phyloP scores from a whole-genome alignment of 2,888 invertebrate genomes.

The Leptinotarsa juncta region DNA sequence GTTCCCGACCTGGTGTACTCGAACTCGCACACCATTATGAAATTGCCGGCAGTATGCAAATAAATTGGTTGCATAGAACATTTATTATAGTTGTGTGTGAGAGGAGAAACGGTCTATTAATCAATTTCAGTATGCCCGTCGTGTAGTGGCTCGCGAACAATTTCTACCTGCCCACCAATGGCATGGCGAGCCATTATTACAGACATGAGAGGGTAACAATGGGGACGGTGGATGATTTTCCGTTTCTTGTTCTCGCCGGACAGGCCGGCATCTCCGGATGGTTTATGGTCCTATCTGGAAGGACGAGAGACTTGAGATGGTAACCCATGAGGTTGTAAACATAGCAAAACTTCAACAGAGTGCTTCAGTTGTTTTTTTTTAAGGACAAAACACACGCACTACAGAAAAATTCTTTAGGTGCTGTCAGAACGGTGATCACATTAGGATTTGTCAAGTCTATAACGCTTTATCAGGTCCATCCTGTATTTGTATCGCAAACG shows the following conservation, averaged over 20 bases:
- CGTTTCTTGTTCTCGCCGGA: background rate
- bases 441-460: too few relatives aligned
- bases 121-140: constrained; percentile 24
- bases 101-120: constrained; percentile 28
- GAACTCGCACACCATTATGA: constrained; percentile 29
- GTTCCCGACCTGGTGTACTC: constrained; percentile 17
- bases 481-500: too few relatives aligned
- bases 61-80: constrained; percentile 42
- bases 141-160: constrained; percentile 17
- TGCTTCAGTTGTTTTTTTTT: too few relatives aligned
- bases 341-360: too few relatives aligned
- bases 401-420: too few relatives aligned
- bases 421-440: too few relatives aligned
- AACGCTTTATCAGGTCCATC: too few relatives aligned
- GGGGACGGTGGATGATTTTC: constrained; percentile 13
- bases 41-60: constrained; percentile 40
- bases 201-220: constrained; percentile 20
- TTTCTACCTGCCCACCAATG: constrained; percentile 33
- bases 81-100: constrained; percentile 26
- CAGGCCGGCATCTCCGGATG: too few relatives aligned
- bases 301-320: too few relatives aligned
- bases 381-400: too few relatives aligned
- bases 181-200: constrained; percentile 26
- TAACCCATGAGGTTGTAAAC: too few relatives aligned
- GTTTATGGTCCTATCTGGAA: too few relatives aligned